phyloP scores from a whole-genome alignment of 2,888 invertebrate genomes.

The Ametastegia equiseti region DNA sequence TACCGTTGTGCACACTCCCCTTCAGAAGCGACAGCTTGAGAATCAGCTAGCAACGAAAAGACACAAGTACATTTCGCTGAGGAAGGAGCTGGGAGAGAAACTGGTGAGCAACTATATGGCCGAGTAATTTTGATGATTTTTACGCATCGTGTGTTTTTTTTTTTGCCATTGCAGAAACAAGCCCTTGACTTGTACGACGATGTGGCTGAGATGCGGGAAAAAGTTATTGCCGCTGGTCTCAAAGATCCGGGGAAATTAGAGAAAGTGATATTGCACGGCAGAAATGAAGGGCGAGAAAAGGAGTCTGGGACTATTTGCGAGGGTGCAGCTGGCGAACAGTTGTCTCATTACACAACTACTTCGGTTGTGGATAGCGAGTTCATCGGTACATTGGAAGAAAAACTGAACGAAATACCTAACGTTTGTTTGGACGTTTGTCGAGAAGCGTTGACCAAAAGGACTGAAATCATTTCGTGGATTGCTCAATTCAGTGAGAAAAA shows the following conservation, averaged over 20 bases:
- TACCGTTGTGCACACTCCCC: conserved; percentile 47
- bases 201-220: conserved; percentile 65
- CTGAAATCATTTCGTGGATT: conserved; percentile 55
- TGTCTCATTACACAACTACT: conserved; percentile 1
- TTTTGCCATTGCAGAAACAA: conserved; percentile 57
- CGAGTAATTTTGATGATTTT: too few species aligned
- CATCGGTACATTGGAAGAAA: conserved; percentile 55
- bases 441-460: conserved; percentile 57
- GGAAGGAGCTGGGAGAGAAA: conserved; percentile 62
- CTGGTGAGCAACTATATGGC: too few species aligned
- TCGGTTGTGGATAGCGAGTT: conserved; percentile 54
- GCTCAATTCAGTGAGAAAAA: conserved; percentile 50
- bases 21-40: conserved; percentile 61
- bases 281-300: neutral
- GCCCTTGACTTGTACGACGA: conserved; percentile 63
- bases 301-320: neutral
- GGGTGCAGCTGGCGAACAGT: neutral
- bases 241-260: conserved; percentile 69
- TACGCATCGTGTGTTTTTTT: neutral
- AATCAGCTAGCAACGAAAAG: conserved; percentile 63
- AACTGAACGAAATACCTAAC: conserved; percentile 54
- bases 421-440: conserved; percentile 56
- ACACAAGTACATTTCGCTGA: conserved; percentile 59
- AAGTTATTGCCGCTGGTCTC: conserved; percentile 63
- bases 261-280: conserved; percentile 52